These are phyloP conservation scores for Gasterosteus nipponicus DNA, from an alignment of 2,113 vertebrate genomes.

Conservation along the genomic window DNA sequence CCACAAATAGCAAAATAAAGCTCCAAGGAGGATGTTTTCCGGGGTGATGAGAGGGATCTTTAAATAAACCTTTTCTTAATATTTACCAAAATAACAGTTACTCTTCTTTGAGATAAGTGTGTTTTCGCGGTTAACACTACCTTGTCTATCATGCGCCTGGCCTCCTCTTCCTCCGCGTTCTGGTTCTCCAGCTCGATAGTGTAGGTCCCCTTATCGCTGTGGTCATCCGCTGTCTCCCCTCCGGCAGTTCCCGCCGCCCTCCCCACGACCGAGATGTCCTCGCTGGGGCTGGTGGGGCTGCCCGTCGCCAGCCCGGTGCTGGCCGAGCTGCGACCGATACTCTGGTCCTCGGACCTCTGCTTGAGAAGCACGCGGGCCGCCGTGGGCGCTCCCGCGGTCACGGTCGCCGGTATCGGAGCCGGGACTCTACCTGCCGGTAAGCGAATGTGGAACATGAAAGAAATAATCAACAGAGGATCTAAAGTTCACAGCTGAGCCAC, in stretches of 20 bases:
- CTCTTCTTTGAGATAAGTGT: background rate
- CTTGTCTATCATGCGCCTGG: slow-evolving; percentile 97
- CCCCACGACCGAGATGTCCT: slow-evolving; percentile 74
- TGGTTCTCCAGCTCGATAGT: slow-evolving; percentile 96
- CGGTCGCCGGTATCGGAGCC: slow-evolving; percentile 80
- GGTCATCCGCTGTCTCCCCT: slow-evolving; percentile 86
- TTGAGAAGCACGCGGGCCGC: slow-evolving; percentile 89
- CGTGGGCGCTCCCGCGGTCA: slow-evolving; percentile 82
- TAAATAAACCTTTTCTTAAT: background rate
- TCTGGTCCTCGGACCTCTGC: slow-evolving; percentile 91
- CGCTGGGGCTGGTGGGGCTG: slow-evolving; percentile 84
- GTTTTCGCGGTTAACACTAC: slow-evolving; percentile 68
- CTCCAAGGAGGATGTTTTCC: background rate
- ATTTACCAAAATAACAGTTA: background rate
- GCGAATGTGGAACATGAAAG: background rate
- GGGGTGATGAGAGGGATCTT: background rate
- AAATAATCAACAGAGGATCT: background rate
- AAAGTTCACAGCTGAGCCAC: background rate
- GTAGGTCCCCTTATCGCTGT: slow-evolving; percentile 96
- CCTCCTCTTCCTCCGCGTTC: slow-evolving; percentile 93
- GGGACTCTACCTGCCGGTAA: slow-evolving; percentile 79
- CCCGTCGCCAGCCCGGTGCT: slow-evolving; percentile 88
- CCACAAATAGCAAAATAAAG: background rate
- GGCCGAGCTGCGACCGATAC: slow-evolving; percentile 88
- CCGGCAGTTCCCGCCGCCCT: slow-evolving; percentile 33